Evolutionary conservation across 2,797 vertebrate species (phyloP).

Genomic region (Allenopithecus nigroviridis): DNA sequence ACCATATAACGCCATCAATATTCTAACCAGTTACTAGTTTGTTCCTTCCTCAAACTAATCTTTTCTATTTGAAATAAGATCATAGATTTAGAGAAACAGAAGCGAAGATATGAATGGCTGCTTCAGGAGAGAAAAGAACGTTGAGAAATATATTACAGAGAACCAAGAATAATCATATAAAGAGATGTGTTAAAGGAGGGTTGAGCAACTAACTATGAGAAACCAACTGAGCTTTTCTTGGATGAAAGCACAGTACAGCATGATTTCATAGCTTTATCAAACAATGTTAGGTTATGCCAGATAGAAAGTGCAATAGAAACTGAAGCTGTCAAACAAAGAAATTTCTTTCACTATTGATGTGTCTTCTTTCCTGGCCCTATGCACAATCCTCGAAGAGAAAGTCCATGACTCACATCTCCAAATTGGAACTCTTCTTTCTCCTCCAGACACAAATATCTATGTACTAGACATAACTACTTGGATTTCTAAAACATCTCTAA

Average conservation of each 20-base stretch:
- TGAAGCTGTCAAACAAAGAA: neutral
- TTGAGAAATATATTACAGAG: no score
- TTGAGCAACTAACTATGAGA: neutral
- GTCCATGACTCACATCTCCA: neutral
- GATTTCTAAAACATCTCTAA: neutral
- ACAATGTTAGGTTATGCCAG: neutral
- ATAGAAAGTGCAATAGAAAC: neutral
- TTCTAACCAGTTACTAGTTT: neutral
- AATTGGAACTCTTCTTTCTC: neutral
- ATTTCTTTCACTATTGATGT: neutral
- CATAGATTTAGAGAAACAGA: neutral
- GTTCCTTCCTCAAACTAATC: neutral
- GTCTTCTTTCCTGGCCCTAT: neutral
- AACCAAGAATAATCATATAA: neutral
- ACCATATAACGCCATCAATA: neutral
- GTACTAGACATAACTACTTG: neutral
- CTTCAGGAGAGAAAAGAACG: neutral
- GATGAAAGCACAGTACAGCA: neutral
- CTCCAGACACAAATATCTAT: neutral
- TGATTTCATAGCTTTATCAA: neutral
- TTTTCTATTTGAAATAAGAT: neutral
- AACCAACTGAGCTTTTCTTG: neutral
- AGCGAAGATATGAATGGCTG: neutral
- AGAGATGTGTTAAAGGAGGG: neutral
- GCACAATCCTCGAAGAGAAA: neutral